Conservation (phyloP, 2,113 vertebrate species). For the Desmodus rotundus region DNA sequence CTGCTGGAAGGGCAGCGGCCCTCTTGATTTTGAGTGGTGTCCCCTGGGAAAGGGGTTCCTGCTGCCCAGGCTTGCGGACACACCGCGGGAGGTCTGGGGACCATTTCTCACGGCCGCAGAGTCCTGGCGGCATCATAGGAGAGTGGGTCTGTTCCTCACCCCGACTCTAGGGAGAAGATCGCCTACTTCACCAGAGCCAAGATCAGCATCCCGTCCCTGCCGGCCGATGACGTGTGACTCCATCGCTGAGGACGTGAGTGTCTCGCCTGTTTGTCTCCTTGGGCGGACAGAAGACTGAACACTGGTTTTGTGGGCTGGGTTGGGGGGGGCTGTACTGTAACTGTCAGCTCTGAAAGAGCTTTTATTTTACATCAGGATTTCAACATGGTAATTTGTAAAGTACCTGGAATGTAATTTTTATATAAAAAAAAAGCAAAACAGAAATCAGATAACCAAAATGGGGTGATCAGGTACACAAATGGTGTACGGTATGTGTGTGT, state of each 20-base stretch:
- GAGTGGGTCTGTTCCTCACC: neutral
- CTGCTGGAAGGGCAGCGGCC: neutral
- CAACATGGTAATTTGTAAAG: slow-evolving; percentile 77
- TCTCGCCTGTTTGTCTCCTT: slow-evolving; percentile 45
- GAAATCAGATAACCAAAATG: slow-evolving; percentile 77
- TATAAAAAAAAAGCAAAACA: slow-evolving; percentile 32
- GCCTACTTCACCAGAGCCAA: slow-evolving; percentile 89
- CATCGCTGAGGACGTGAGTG: slow-evolving; percentile 25
- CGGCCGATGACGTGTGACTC: slow-evolving; percentile 86
- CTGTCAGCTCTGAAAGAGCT: slow-evolving; percentile 68
- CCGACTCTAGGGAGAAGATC: slow-evolving; percentile 86
- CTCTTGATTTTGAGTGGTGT: neutral
- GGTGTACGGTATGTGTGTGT: slow-evolving; percentile 76
- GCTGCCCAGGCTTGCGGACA: neutral
- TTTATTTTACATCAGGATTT: slow-evolving; percentile 70
- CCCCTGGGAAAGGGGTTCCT: neutral
- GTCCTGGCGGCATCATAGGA: neutral
- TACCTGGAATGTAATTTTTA: slow-evolving; percentile 73
- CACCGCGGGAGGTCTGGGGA: neutral
- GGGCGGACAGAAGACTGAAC: neutral
- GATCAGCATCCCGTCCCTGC: slow-evolving; percentile 87
- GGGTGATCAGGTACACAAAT: slow-evolving; percentile 70
- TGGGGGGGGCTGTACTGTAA: neutral
- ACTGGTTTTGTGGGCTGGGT: neutral
- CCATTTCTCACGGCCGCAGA: accelerated